Percentiles rank a stretch among this genome's conserved stretches.
phyloP scores from a whole-genome alignment of 2,113 vertebrate species.

The Planiliza haematocheilus region DNA sequence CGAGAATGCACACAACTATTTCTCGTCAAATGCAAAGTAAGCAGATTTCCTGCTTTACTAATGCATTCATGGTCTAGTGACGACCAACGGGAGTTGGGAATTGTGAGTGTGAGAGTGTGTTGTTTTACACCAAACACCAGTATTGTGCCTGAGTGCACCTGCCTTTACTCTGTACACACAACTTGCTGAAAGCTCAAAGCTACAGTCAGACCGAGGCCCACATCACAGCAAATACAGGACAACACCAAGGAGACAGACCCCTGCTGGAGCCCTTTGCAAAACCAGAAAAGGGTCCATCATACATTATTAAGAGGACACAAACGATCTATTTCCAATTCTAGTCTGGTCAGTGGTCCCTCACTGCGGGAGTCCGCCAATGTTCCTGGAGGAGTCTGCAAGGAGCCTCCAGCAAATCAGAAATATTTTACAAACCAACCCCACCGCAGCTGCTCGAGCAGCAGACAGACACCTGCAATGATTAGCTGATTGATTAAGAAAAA shows the following conservation, averaged over 20 bases:
- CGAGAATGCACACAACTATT: not conserved
- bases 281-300: constrained; percentile 33
- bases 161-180: constrained; percentile 28
- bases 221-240: constrained; percentile 5
- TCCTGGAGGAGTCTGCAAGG: not conserved
- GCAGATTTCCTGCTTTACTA: not conserved
- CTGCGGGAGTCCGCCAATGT: not conserved
- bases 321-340: constrained; percentile 61
- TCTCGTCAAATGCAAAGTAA: constrained; percentile 8
- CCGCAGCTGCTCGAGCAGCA: too few species aligned
- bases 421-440: not conserved
- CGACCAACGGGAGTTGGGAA: constrained; percentile 2
- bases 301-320: constrained; percentile 60
- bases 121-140: constrained; percentile 64
- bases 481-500: too few species aligned
- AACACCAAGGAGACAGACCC: constrained; percentile 38
- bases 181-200: not conserved
- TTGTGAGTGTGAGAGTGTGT: constrained; percentile 8
- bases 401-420: not conserved
- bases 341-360: constrained; percentile 11
- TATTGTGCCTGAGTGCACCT: constrained; percentile 46
- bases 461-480: too few species aligned
- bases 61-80: not conserved
- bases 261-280: constrained; percentile 10
- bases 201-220: not conserved